Conservation (phyloP, 2,888 invertebrate genomes). For the Agonopterix alstromeriana region DNA sequence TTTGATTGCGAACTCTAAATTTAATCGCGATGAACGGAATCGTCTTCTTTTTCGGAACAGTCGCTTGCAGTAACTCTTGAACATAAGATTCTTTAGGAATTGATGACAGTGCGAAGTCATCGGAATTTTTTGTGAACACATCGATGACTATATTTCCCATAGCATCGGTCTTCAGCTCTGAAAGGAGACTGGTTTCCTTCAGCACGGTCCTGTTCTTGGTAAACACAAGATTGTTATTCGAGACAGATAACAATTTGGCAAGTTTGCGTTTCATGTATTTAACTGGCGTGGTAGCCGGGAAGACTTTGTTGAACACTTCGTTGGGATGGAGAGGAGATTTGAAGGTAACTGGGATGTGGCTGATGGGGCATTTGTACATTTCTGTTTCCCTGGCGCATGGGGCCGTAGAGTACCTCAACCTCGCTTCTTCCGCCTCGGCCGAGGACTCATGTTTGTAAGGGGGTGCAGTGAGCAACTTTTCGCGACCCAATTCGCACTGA, state of each 20-base stretch:
- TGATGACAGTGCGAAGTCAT: conserved; percentile 49
- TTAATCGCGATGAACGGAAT: conserved; percentile 68
- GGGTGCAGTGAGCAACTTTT: conserved; percentile 63
- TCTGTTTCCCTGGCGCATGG: conserved; percentile 51
- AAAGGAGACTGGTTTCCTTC: conserved; percentile 51
- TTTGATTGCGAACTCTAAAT: conserved; percentile 58
- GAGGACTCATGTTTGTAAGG: conserved; percentile 42
- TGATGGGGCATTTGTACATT: conserved; percentile 53
- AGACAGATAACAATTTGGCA: conserved; percentile 53
- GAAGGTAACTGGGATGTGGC: conserved; percentile 58
- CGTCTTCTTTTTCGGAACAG: conserved; percentile 53
- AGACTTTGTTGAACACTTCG: conserved; percentile 60
- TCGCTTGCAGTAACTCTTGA: conserved; percentile 53
- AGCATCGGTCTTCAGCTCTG: conserved; percentile 54
- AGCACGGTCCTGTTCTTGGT: conserved; percentile 62
- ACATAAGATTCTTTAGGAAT: conserved; percentile 64
- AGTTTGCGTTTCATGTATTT: conserved; percentile 63
- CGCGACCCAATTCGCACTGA: conserved; percentile 65
- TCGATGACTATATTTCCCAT: conserved; percentile 58
- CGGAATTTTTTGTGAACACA: conserved; percentile 61
- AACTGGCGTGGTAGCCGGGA: conserved; percentile 58
- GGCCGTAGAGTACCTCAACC: conserved; percentile 49
- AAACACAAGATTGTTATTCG: conserved; percentile 52
- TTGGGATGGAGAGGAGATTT: conserved; percentile 54
- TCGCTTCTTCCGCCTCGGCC: conserved; percentile 31